These are phyloP conservation scores for Anhinga rufa DNA, from an alignment of 2,113 vertebrate genomes.

Conservation along the genomic window DNA sequence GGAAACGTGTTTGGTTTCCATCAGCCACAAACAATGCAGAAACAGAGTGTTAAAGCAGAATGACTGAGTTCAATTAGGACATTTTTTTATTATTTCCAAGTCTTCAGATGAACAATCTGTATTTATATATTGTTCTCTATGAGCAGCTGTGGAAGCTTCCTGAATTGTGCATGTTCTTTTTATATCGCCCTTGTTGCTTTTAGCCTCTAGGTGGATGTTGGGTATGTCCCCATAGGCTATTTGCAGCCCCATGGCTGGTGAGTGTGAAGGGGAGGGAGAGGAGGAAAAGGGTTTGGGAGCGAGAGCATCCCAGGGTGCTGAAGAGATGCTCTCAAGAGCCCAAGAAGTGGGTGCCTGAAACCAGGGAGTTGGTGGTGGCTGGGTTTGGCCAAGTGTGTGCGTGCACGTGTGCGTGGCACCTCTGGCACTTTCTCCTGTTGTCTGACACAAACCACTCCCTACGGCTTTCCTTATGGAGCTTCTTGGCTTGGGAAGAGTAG, in stretches of 20 bases:
- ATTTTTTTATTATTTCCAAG: not conserved
- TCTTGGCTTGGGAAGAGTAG: not conserved
- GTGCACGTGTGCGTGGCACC: not conserved
- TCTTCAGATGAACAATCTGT: slow-evolving; percentile 33
- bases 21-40: not conserved
- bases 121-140: slow-evolving; percentile 29
- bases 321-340: not conserved
- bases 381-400: not conserved
- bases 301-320: not conserved
- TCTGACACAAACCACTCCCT: not conserved
- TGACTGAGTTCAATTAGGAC: not conserved
- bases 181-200: not conserved
- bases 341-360: not conserved
- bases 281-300: not conserved
- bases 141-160: slow-evolving; percentile 31
- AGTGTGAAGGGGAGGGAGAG: not conserved
- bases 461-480: rapidly evolving
- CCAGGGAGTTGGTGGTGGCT: not conserved
- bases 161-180: not conserved
- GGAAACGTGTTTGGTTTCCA: not conserved
- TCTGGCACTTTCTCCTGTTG: not conserved
- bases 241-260: not conserved
- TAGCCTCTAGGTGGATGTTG: not conserved
- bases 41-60: not conserved
- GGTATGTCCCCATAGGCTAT: not conserved